These are phyloP conservation scores for Prochilodus magdalenae DNA, from an alignment of 2,113 vertebrate genomes.

Conservation along the genomic window DNA sequence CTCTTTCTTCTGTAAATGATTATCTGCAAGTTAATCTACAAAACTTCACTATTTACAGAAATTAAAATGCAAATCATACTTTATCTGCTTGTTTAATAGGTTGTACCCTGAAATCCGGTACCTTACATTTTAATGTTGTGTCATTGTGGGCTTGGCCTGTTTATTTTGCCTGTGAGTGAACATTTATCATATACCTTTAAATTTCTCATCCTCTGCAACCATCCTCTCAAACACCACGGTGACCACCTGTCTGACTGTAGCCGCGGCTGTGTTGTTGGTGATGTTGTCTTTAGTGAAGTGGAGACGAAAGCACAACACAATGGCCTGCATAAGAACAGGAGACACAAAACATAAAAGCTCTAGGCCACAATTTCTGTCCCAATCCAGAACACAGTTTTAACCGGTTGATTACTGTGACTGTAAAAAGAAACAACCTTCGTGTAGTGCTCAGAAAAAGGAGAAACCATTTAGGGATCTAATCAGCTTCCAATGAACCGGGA, in stretches of 20 bases:
- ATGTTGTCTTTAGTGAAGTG: slow-evolving; percentile 99
- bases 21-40: too few species aligned
- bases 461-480: not conserved
- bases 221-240: slow-evolving; percentile 99
- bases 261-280: slow-evolving; percentile 97
- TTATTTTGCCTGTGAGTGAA: too few species aligned
- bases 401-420: not conserved
- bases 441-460: not conserved
- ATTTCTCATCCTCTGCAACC: slow-evolving; percentile 94
- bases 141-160: too few species aligned
- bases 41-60: too few species aligned
- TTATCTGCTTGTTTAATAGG: too few species aligned
- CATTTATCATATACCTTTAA: slow-evolving; percentile 81
- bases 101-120: too few species aligned
- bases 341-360: not conserved
- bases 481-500: not conserved
- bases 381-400: not conserved
- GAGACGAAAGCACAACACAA: slow-evolving; percentile 96
- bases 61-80: too few species aligned
- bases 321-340: slow-evolving; percentile 80
- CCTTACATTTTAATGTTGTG: too few species aligned
- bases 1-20: too few species aligned
- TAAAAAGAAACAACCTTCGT: not conserved
- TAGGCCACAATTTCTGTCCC: not conserved
- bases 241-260: slow-evolving; percentile 96